These are phyloP conservation scores for Centropyge bicolor DNA, from an alignment of 2,797 vertebrate species.

Conservation along the genomic window DNA sequence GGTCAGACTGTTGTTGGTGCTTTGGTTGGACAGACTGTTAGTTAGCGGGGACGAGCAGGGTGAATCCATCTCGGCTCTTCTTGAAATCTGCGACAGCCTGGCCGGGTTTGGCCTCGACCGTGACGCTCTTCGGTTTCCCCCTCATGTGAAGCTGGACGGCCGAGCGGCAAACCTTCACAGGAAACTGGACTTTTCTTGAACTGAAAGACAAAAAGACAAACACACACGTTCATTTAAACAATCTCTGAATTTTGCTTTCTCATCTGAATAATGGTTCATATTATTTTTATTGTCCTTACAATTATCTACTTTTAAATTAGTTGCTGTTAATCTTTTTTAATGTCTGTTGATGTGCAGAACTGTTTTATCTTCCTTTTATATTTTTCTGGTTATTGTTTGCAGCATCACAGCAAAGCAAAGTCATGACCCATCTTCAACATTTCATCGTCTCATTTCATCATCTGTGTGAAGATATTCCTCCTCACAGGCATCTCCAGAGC, in stretches of 20 bases:
- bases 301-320: too few species aligned
- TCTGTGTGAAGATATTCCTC: background rate
- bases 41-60: conserved; percentile 79
- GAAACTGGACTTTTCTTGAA: conserved; percentile 67
- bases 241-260: too few species aligned
- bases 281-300: too few species aligned
- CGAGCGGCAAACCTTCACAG: conserved; percentile 78
- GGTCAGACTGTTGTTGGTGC: background rate
- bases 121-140: conserved; percentile 80
- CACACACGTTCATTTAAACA: too few species aligned
- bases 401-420: background rate
- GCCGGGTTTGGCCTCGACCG: conserved; percentile 77
- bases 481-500: background rate
- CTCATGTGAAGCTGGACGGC: conserved; percentile 82
- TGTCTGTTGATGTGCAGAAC: too few species aligned
- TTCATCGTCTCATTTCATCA: background rate
- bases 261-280: too few species aligned
- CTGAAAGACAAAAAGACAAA: conserved; percentile 70
- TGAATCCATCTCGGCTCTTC: conserved; percentile 83
- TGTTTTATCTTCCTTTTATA: too few species aligned
- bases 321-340: too few species aligned
- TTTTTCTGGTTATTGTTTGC: too few species aligned
- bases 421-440: background rate
- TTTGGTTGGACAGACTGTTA: conserved; percentile 20
- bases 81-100: conserved; percentile 81